A percentile compares a stretch with the other conserved stretches of the same genome.
phyloP scores from a whole-genome alignment of 1,140 invertebrate species.

The Saccostrea glomerata region DNA sequence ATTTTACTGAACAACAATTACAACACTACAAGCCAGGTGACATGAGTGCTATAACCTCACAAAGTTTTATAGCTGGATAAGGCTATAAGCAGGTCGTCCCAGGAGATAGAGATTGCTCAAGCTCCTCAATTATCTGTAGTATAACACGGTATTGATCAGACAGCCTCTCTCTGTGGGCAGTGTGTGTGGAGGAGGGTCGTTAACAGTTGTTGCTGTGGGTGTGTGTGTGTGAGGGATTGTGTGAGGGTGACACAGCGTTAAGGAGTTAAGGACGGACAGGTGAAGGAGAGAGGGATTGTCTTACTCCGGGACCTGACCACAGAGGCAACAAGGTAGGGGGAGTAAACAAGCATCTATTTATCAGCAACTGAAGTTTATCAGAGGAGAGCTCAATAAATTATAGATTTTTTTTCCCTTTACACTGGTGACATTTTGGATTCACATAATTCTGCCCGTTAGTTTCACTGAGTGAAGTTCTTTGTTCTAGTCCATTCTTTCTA shows the following conservation, averaged over 20 bases:
- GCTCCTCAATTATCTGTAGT: slow-evolving; percentile 24
- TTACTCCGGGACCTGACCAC: neutral
- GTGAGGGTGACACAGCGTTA: neutral
- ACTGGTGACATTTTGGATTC: neutral
- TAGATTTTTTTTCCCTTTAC: neutral
- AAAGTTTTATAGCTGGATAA: too few species aligned
- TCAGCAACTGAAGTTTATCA: neutral
- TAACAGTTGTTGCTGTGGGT: slow-evolving; percentile 4
- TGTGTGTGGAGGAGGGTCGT: neutral
- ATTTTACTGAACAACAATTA: too few species aligned
- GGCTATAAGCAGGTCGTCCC: neutral
- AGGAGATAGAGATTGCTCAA: neutral
- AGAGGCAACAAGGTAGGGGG: neutral
- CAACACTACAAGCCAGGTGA: too few species aligned
- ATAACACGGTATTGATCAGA: neutral
- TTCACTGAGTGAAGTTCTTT: neutral
- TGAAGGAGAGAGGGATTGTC: neutral
- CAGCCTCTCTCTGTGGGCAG: neutral
- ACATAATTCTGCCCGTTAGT: neutral
- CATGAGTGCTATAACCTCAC: too few species aligned
- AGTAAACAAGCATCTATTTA: neutral
- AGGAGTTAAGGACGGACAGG: too few species aligned
- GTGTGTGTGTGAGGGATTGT: neutral
- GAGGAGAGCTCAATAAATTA: neutral
- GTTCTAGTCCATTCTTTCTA: neutral